Conservation (phyloP, 1,140 invertebrate species). For the Babylonia areolata region DNA sequence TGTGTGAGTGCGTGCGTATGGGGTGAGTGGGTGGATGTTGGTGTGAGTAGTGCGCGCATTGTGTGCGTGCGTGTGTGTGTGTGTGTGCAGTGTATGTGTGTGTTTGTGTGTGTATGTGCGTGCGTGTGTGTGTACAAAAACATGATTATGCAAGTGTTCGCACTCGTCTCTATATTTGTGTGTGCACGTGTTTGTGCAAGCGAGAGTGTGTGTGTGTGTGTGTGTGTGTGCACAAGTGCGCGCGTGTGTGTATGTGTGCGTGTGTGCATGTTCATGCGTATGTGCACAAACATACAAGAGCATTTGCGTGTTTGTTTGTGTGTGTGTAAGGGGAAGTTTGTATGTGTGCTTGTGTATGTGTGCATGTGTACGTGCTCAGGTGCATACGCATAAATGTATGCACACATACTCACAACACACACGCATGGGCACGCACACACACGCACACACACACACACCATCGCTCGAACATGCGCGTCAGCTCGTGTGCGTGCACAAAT, state of each 20-base stretch:
- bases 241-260: not conserved
- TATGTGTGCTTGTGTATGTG: not conserved
- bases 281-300: not conserved
- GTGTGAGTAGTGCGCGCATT: too few relatives aligned
- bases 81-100: not conserved
- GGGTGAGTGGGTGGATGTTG: too few relatives aligned
- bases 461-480: not conserved
- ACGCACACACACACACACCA: not conserved
- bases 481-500: not conserved
- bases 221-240: too few relatives aligned
- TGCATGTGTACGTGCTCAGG: not conserved
- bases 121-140: not conserved
- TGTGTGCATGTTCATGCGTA: not conserved
- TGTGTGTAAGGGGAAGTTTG: not conserved
- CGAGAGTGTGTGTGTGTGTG: not conserved
- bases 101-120: constrained; percentile 1
- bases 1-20: too few relatives aligned
- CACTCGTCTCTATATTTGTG: not conserved
- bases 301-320: not conserved
- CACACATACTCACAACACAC: too few relatives aligned
- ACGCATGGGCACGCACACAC: not conserved
- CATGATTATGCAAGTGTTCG: not conserved
- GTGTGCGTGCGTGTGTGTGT: too few relatives aligned
- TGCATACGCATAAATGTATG: not conserved
- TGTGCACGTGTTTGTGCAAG: not conserved